Percentiles rank a stretch among this genome's conserved stretches.
phyloP scores from a whole-genome alignment of 2,888 invertebrate genomes.

The Acanthosoma haemorrhoidale region DNA sequence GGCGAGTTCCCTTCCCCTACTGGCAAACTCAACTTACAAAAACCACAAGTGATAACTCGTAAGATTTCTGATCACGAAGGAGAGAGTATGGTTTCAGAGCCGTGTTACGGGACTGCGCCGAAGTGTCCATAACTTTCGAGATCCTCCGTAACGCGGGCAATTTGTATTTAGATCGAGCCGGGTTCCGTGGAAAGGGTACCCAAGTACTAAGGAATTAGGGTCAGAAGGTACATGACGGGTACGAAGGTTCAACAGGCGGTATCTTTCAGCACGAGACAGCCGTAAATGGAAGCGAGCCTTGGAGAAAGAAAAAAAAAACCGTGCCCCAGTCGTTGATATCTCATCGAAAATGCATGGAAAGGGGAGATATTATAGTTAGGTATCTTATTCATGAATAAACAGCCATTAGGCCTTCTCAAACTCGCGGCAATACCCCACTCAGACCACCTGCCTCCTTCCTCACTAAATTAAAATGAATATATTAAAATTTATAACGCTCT shows the following conservation, averaged over 20 bases:
- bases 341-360: conserved; percentile 22
- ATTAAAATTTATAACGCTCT: neutral
- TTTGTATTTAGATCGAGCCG: conserved; percentile 5
- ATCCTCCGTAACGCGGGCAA: no score
- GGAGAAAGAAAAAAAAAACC: neutral
- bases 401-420: neutral
- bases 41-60: no score
- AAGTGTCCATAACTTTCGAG: no score
- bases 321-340: neutral
- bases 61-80: no score
- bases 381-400: conserved; percentile 13
- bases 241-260: no score
- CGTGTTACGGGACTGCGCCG: no score
- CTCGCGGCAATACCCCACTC: neutral
- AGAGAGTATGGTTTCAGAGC: no score
- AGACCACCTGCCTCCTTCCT: neutral
- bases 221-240: neutral
- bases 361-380: conserved; percentile 10
- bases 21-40: no score
- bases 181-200: neutral
- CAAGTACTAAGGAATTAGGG: no score
- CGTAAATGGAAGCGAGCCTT: neutral
- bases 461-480: conserved; percentile 18
- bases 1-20: no score
- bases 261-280: neutral